phyloP scores from a whole-genome alignment of 37 sponge, comb jelly and placozoan species.

The Mnemiopsis leidyi region DNA sequence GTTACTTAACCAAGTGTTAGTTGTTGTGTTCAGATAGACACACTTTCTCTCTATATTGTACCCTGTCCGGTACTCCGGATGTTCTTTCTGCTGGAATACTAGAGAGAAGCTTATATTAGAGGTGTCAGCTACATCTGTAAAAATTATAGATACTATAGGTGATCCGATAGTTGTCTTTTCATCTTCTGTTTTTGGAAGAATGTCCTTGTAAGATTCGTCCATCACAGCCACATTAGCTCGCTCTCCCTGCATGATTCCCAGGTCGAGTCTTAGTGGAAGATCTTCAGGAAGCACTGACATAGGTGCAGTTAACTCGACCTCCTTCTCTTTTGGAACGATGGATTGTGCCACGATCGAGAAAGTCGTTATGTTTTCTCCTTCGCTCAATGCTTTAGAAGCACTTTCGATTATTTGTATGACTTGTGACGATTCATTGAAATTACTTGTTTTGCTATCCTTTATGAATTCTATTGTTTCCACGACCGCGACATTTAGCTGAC shows the following conservation, averaged over 20 bases:
- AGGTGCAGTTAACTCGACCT: neutral
- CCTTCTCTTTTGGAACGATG: neutral
- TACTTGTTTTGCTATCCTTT: neutral
- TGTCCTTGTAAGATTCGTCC: neutral
- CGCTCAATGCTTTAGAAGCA: neutral
- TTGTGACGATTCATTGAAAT: neutral
- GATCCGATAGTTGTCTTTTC: neutral
- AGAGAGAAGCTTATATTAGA: neutral
- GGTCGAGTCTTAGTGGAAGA: neutral
- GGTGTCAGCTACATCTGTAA: neutral
- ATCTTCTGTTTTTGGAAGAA: neutral
- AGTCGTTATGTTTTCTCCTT: neutral
- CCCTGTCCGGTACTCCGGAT: neutral
- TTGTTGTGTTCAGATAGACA: neutral
- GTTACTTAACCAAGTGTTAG: neutral
- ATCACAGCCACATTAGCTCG: neutral
- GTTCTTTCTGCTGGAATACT: neutral
- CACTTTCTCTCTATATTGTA: neutral
- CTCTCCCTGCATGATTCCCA: neutral
- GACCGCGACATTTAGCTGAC: neutral
- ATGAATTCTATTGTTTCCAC: neutral
- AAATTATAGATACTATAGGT: neutral
- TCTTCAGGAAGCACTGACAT: neutral
- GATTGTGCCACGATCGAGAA: neutral
- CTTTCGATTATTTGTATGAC: neutral